Conservation (phyloP, 2,888 invertebrate species). For the Achlya flavicornis region DNA sequence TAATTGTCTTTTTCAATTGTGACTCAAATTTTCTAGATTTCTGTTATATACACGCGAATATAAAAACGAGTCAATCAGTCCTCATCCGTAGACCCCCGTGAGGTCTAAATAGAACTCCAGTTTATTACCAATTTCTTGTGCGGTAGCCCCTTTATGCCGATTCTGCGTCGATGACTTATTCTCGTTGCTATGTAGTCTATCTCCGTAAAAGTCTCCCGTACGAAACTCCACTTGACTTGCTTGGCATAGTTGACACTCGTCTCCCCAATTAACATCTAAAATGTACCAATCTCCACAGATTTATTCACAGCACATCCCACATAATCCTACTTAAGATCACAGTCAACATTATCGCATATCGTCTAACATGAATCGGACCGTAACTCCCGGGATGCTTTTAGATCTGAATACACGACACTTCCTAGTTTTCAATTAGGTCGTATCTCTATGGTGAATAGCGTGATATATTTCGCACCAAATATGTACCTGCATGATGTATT, state of each 20-base stretch:
- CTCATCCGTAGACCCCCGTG: no score
- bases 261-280: not conserved
- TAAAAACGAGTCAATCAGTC: no score
- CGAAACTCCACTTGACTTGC: not conserved
- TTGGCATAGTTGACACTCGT: not conserved
- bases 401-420: conserved; percentile 40
- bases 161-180: no score
- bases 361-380: conserved; percentile 5
- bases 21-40: no score
- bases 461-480: conserved; percentile 31
- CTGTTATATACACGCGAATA: no score
- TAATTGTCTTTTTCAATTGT: no score
- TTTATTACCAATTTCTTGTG: no score
- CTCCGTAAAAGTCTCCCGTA: no score
- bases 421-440: conserved; percentile 54
- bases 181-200: no score
- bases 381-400: conserved; percentile 17
- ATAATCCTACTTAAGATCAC: not conserved
- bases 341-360: not conserved
- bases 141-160: no score
- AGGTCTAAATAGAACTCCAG: no score
- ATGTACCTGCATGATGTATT: conserved; percentile 12
- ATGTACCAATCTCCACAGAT: not conserved
- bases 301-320: not conserved
- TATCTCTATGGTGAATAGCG: conserved; percentile 24